Percentiles rank a stretch among this genome's conserved stretches.
phyloP scores from a whole-genome alignment of 2,797 vertebrate genomes.

The Potorous gilbertii region DNA sequence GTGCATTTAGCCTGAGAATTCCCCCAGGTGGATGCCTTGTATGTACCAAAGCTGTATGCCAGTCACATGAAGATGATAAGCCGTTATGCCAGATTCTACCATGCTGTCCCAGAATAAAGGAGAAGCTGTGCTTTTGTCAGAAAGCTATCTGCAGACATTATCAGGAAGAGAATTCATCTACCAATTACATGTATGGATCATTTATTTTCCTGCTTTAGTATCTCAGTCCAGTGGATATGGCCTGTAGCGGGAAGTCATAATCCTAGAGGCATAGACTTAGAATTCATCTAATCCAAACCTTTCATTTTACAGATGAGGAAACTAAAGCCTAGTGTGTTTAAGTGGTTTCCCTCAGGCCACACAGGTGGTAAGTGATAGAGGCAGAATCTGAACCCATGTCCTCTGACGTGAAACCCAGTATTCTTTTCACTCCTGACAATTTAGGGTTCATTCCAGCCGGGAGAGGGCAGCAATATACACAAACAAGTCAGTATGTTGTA shows the following conservation, averaged over 20 bases:
- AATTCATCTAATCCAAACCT: neutral
- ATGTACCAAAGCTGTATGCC: slow-evolving; percentile 68
- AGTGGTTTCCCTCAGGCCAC: neutral
- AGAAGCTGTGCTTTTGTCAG: slow-evolving; percentile 3
- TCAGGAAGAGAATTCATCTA: slow-evolving; percentile 1
- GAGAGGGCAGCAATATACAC: neutral
- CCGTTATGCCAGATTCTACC: neutral
- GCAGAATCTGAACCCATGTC: neutral
- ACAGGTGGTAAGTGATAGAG: neutral
- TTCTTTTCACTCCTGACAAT: neutral
- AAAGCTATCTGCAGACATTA: neutral
- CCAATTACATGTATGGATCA: slow-evolving; percentile 22
- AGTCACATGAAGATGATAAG: slow-evolving; percentile 65
- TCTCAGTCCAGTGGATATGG: slow-evolving; percentile 19
- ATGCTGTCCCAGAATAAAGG: neutral
- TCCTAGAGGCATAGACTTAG: neutral
- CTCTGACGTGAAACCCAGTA: neutral
- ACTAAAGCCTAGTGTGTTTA: neutral
- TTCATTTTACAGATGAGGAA: neutral
- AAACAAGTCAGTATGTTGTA: neutral
- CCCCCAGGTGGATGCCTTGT: slow-evolving; percentile 39
- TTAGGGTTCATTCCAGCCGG: slow-evolving; percentile 8
- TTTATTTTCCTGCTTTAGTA: slow-evolving; percentile 41
- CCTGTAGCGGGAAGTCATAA: neutral
- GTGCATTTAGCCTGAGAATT: slow-evolving; percentile 69